phyloP scores from a whole-genome alignment of 2,113 vertebrate genomes.

The Cottus gobio region DNA sequence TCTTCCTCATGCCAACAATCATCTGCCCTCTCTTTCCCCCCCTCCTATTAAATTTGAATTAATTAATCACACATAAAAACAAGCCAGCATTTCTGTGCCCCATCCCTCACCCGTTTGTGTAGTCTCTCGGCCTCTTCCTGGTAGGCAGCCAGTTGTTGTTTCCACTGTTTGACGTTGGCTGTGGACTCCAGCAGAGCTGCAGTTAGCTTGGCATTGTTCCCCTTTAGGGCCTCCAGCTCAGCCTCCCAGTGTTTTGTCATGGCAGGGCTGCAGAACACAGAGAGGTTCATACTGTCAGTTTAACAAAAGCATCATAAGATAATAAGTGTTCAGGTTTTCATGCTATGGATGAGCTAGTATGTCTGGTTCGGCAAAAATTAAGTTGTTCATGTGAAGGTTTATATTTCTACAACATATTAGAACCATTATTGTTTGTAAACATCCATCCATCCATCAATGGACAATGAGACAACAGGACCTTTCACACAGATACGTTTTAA shows the following conservation, averaged over 20 bases:
- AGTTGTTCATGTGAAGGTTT: not conserved
- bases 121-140: conserved; percentile 98
- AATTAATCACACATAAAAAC: conserved; percentile 40
- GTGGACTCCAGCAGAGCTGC: conserved; percentile 97
- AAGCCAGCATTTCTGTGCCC: conserved; percentile 25
- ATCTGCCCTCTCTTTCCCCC: conserved; percentile 1
- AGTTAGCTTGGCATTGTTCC: conserved; percentile 98
- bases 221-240: conserved; percentile 96
- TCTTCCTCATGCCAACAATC: conserved; percentile 14
- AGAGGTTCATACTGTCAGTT: conserved; percentile 8
- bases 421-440: not conserved
- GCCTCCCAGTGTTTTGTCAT: conserved; percentile 99
- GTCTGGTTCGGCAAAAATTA: not conserved
- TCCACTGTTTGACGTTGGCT: conserved; percentile 99
- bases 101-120: conserved; percentile 91
- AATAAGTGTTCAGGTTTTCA: not conserved
- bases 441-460: not conserved
- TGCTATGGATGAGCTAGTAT: not conserved
- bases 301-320: not conserved
- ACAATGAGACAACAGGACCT: not conserved
- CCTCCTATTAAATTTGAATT: conserved; percentile 27
- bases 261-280: conserved; percentile 75
- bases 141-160: conserved; percentile 97
- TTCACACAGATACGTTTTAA: not conserved
- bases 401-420: not conserved